Percentiles rank a stretch among this genome's conserved stretches.
These are phyloP conservation scores for Microcebus jonahi DNA, from an alignment of 2,113 vertebrate genomes.

Conservation along the genomic window DNA sequence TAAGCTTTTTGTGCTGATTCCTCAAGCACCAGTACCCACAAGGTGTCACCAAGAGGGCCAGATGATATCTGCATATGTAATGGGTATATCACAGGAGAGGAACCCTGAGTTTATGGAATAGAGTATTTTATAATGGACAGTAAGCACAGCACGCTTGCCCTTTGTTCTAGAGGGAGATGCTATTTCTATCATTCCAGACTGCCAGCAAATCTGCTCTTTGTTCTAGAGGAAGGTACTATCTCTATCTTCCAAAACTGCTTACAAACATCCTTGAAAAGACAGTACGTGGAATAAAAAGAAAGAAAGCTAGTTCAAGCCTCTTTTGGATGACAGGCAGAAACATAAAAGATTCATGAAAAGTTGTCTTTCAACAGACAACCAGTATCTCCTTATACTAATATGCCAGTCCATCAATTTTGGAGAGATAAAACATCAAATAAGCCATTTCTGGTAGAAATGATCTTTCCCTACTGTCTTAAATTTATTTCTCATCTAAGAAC, in stretches of 20 bases:
- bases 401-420: background rate
- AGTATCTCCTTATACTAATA: background rate
- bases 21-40: background rate
- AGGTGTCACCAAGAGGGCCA: background rate
- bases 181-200: background rate
- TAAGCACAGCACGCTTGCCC: background rate
- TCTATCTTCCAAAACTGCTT: background rate
- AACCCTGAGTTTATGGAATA: too few species aligned
- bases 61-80: background rate
- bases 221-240: background rate
- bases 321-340: background rate
- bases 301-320: background rate
- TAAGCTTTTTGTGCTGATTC: background rate
- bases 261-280: background rate
- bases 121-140: background rate
- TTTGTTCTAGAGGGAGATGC: background rate
- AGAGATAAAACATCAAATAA: background rate
- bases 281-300: too few species aligned
- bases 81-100: background rate
- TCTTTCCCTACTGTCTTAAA: background rate
- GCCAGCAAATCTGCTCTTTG: background rate
- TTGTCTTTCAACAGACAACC: background rate
- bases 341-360: background rate
- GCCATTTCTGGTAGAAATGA: background rate
- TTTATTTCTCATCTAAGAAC: background rate